A percentile compares a stretch with the other conserved stretches of the same genome.
Evolutionary conservation across 2,888 invertebrate genomes (phyloP).

Genomic region (Amblyteles armatorius): DNA sequence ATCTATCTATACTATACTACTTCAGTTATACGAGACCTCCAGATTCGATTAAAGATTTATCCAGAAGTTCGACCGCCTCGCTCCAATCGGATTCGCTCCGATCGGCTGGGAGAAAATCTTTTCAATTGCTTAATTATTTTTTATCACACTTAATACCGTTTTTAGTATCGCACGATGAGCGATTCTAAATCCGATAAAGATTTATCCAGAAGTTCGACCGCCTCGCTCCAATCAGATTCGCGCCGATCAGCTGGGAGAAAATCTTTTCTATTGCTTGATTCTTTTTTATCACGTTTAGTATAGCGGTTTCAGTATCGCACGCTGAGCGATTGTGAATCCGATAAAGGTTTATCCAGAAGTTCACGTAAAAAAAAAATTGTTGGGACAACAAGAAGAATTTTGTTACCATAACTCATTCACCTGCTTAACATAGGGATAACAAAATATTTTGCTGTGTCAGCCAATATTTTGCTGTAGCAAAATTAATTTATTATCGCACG

Average conservation of each 20-base stretch:
- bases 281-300: background rate
- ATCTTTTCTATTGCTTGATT: slow-evolving; percentile 19
- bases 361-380: background rate
- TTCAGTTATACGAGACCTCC: background rate
- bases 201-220: slow-evolving; percentile 36
- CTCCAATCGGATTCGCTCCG: slow-evolving; percentile 4
- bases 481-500: background rate
- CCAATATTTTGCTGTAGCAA: no score
- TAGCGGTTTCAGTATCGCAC: background rate
- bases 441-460: no score
- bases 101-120: slow-evolving; percentile 5
- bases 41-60: slow-evolving; percentile 51
- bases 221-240: background rate
- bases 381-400: no score
- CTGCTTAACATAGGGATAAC: no score
- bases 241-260: background rate
- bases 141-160: background rate
- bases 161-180: background rate
- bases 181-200: slow-evolving; percentile 7
- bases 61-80: slow-evolving; percentile 24
- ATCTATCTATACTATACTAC: background rate
- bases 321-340: background rate
- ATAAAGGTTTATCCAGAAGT: slow-evolving; percentile 34
- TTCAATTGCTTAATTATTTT: slow-evolving; percentile 24
- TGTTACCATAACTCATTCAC: no score